Conservation (phyloP, 2,797 vertebrate species). For the Macroramphosus scolopax region DNA sequence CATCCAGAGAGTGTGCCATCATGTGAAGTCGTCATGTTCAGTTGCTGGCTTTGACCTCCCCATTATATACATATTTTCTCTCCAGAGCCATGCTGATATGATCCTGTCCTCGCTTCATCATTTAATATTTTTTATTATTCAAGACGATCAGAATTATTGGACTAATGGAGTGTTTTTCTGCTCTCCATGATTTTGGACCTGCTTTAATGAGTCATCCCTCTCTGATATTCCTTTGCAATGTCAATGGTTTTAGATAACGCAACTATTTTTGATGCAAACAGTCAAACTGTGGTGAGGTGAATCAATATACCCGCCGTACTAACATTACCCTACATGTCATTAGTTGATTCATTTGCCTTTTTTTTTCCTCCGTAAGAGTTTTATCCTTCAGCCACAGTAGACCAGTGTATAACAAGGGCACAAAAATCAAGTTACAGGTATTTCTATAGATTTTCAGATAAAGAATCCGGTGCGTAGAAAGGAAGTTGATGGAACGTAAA, state of each 20-base stretch:
- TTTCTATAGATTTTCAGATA: not conserved
- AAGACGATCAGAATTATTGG: constrained; percentile 17
- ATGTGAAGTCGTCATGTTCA: constrained; percentile 80
- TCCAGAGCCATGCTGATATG: constrained; percentile 81
- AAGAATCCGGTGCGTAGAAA: not conserved
- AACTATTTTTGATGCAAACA: constrained; percentile 1
- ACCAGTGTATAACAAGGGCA: not conserved
- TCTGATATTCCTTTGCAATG: constrained; percentile 5
- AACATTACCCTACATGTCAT: constrained; percentile 1
- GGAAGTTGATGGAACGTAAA: too few relatives aligned
- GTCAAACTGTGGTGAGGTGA: not conserved
- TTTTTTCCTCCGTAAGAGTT: not conserved
- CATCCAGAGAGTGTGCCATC: constrained; percentile 88
- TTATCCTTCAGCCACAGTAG: not conserved
- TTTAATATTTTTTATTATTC: constrained; percentile 55
- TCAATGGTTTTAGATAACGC: not conserved
- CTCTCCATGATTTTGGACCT: constrained; percentile 23
- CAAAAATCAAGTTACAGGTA: not conserved
- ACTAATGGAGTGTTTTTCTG: constrained; percentile 19
- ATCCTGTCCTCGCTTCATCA: constrained; percentile 75
- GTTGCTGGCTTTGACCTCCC: constrained; percentile 39
- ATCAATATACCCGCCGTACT: too few relatives aligned
- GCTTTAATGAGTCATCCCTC: constrained; percentile 6
- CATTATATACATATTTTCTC: constrained; percentile 36
- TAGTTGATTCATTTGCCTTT: not conserved